Base-by-base conservation (phyloP, 2,888 invertebrate species). In the Scaptomyza tumidula region DNA sequence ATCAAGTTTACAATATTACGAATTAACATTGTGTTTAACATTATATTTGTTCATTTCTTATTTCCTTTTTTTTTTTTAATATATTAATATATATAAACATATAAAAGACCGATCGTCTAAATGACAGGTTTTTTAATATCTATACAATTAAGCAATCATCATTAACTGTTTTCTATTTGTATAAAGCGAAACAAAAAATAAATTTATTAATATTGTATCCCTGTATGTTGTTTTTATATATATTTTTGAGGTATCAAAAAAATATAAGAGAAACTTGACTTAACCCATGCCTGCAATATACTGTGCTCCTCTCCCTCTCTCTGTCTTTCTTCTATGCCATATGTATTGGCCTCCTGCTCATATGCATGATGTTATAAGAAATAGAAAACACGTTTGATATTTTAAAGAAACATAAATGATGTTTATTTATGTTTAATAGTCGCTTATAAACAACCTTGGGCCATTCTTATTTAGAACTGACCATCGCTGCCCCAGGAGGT, bases 401-500 rank as follows among this genome's bases (percentile, higher is more conserved):
- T 45, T 53, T 48, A 31, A 41, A 9, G 55, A 67, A 68, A 78
- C 63, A 86, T 69, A 75, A 72, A 74, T 61, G 78, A 39, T 72
- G 72, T 74, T 74, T 74, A 74, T 74, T 74, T 48, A 59, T 72
- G 77, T 45, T 49, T 13, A 9, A 37, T 27, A 61, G 57, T 66
- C 62, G 69, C 54, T 62, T 52, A 16, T 41, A 16, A 54, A 14
- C 33, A 19, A 44, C 60, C 48, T n/a, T 3, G 56, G 59, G 27
- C 33, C 54, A 58, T 19, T 50, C 53, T 50, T 6, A 58, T 50
- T 90, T 92, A 92, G 86, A 92, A 93, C 89, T 91, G 92, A 76
- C 82, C 91, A 77, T 92, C 92, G 79, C 92, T 92, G 50, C 92
- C 92, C 92, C 92, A 91, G 56, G 92, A 89, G 53, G 91, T 91